Evolutionary conservation across 2,113 vertebrate species (phyloP), one percentile per base, ranked within the genome.

Genomic region (Neotragus pygmaeus): DNA sequence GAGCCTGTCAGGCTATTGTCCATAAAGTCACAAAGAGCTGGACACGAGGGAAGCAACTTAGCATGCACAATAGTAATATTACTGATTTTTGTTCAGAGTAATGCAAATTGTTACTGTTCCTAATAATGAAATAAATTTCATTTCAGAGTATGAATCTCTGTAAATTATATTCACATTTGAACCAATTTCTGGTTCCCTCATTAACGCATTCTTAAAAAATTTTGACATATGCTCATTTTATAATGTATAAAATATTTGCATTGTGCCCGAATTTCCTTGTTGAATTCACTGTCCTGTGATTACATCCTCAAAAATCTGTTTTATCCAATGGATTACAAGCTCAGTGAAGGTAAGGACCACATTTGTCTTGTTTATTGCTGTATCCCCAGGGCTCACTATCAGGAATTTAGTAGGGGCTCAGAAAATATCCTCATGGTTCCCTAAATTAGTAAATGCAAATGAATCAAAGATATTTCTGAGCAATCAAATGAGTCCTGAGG

Each of bases 381-480:
- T 93, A 51, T 73, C 73, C 57, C n/a, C 28, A 53, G 78, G 57
- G 82, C 36, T 94, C 85, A 85, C 27, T 88, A 23, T 78, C 73
- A 95, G 78, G 36, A 94, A 77, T 97, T 93, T 85, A 95, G 80
- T 58, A 60, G 30, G 62, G 55, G 14, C 45, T 95, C 66, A 92
- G 78, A 90, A 96, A 95, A 93, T 89, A 90, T 81, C 75, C 82
- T 94, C 36, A 14, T 53, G 80, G 49, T 94, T 91, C 91, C 53
- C 47, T 70, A 43, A 97, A 95, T 96, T 93, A 97, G 83, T 87
- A 93, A 97, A 92, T 95, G 80, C 73, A 96, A 96, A 96, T 93
- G 92, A 96, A 97, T 98, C 90, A 96, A 89, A 90, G 86, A 92
- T 90, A 96, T 93, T 93, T 95, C 90, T 94, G 90, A 93, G 90